Evolutionary conservation across 2,888 invertebrate genomes (phyloP).

Genomic region (Harmothoe impar): DNA sequence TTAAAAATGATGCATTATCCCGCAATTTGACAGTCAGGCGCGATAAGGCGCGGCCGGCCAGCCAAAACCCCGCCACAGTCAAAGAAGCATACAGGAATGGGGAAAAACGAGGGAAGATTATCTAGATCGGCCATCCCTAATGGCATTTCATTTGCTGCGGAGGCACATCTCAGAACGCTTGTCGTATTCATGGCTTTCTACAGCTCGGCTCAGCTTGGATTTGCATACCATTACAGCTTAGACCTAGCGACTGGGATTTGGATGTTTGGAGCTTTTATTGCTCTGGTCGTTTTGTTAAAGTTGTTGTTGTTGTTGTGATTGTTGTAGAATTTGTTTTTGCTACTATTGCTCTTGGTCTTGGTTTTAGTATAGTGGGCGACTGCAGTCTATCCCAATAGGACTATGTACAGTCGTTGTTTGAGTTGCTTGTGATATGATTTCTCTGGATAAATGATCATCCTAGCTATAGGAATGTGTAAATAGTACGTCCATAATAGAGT

Average conservation of each 20-base stretch:
- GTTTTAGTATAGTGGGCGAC: too few relatives aligned
- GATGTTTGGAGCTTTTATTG: too few relatives aligned
- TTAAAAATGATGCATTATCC: conserved; percentile 56
- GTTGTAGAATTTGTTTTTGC: too few relatives aligned
- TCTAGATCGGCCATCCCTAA: conserved; percentile 45
- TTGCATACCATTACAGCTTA: conserved; percentile 3
- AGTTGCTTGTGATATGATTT: too few relatives aligned
- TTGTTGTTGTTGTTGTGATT: too few relatives aligned
- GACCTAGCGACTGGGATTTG: neutral
- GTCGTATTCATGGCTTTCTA: conserved; percentile 52
- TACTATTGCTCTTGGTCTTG: too few relatives aligned
- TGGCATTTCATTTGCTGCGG: conserved; percentile 47
- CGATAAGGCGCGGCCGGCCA: conserved; percentile 25
- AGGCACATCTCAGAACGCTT: neutral
- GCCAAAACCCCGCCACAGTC: neutral
- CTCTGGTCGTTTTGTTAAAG: too few relatives aligned
- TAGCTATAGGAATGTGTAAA: too few relatives aligned
- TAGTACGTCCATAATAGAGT: too few relatives aligned
- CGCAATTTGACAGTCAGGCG: conserved; percentile 40
- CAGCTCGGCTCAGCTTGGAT: neutral
- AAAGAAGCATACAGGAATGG: neutral
- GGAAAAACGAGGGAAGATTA: neutral
- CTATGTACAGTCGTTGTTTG: too few relatives aligned
- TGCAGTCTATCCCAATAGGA: too few relatives aligned
- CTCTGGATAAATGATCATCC: too few relatives aligned